Evolutionary conservation across 2,797 vertebrate genomes (phyloP).

Genomic region (Acropternis orthonyx): DNA sequence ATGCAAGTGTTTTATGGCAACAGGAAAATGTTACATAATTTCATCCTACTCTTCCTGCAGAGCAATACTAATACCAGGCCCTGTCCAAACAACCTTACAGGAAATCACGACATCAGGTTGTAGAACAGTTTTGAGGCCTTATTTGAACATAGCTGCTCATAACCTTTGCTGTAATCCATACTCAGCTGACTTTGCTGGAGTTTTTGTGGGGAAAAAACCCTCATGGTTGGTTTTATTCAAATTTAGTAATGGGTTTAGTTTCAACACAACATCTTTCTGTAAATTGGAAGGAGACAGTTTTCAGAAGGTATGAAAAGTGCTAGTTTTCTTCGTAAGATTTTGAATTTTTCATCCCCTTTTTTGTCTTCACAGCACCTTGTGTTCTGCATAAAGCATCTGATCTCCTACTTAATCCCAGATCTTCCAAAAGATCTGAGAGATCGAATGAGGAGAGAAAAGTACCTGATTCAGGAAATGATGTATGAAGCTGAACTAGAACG

Average conservation of each 20-base stretch:
- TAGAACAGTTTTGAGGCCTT: not conserved
- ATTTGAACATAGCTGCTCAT: not conserved
- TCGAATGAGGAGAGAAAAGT: slow-evolving; percentile 85
- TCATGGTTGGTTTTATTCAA: not conserved
- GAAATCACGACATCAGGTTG: not conserved
- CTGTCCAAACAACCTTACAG: not conserved
- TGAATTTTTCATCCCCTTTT: not conserved
- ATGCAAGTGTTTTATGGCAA: not conserved
- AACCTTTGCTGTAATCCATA: not conserved
- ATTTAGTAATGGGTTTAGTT: not conserved
- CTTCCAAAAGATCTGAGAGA: slow-evolving; percentile 85
- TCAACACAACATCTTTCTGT: not conserved
- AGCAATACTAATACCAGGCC: not conserved
- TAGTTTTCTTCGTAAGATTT: not conserved
- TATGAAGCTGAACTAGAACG: slow-evolving; percentile 85
- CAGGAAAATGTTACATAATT: not conserved
- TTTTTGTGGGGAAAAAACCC: not conserved
- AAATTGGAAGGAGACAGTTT: not conserved
- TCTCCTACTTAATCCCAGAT: slow-evolving; percentile 87
- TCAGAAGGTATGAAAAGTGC: not conserved
- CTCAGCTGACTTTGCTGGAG: not conserved
- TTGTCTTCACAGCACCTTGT: slow-evolving; percentile 81
- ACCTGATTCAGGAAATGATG: slow-evolving; percentile 88
- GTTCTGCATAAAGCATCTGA: slow-evolving; percentile 86
- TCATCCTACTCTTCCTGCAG: not conserved